phyloP scores from a whole-genome alignment of 2,797 vertebrate genomes.

The Cyclopterus lumpus region DNA sequence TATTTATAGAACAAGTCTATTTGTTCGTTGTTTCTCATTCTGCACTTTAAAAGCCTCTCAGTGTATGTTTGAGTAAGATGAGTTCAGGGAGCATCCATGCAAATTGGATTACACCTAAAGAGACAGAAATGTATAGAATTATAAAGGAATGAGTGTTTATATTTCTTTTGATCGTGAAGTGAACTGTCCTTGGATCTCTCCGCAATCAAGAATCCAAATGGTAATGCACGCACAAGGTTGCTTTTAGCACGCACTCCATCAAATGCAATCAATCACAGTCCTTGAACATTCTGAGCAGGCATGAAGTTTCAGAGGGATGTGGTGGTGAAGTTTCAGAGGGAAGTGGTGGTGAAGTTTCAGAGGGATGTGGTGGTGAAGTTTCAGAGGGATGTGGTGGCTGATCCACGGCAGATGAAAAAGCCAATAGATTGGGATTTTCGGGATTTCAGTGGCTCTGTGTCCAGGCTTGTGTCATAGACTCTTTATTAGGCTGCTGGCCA shows the following conservation, averaged over 20 bases:
- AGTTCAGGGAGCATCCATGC: slow-evolving; percentile 34
- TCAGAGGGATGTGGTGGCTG: slow-evolving; percentile 59
- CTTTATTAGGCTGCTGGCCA: slow-evolving; percentile 60
- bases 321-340: too few species aligned
- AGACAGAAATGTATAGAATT: slow-evolving; percentile 55
- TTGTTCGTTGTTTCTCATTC: background rate
- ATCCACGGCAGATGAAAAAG: slow-evolving; percentile 68
- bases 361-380: too few species aligned
- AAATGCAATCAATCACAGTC: slow-evolving; percentile 70
- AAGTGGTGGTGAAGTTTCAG: too few species aligned
- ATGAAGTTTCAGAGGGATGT: too few species aligned
- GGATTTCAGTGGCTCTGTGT: slow-evolving; percentile 57
- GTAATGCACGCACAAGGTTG: slow-evolving; percentile 52
- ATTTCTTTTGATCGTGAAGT: slow-evolving; percentile 51
- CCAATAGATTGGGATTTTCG: slow-evolving; percentile 67
- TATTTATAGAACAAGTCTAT: background rate
- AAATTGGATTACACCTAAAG: slow-evolving; percentile 41
- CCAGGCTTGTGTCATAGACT: slow-evolving; percentile 54
- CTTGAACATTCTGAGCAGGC: slow-evolving; percentile 65
- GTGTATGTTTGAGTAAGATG: slow-evolving; percentile 27
- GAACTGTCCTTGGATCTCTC: slow-evolving; percentile 64
- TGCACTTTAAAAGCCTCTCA: slow-evolving; percentile 28
- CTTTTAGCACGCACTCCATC: slow-evolving; percentile 67
- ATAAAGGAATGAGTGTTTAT: slow-evolving; percentile 54
- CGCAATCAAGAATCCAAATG: slow-evolving; percentile 43